phyloP scores from a whole-genome alignment of 2,797 vertebrate genomes.

The Gambelia wislizenii region DNA sequence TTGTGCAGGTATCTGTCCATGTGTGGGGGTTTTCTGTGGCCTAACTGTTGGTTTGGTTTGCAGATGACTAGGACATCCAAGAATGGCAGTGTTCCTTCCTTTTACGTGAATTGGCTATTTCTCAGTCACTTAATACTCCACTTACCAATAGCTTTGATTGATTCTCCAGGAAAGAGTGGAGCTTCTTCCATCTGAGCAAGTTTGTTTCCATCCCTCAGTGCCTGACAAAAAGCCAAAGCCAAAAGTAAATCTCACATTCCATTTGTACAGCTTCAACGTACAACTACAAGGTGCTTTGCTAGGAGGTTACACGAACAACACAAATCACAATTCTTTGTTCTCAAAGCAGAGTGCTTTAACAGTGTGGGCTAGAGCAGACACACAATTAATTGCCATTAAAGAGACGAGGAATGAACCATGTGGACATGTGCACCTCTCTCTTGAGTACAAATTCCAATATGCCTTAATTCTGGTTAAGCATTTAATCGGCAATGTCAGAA shows the following conservation, averaged over 20 bases:
- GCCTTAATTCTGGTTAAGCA: neutral
- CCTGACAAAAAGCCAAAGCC: slow-evolving; percentile 78
- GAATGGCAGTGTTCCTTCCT: no score
- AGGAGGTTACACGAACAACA: slow-evolving; percentile 65
- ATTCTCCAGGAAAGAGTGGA: slow-evolving; percentile 92
- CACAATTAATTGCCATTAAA: neutral
- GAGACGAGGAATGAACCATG: neutral
- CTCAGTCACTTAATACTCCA: slow-evolving; percentile 22
- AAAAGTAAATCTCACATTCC: slow-evolving; percentile 71
- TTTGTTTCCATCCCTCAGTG: slow-evolving; percentile 86
- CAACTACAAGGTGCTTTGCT: slow-evolving; percentile 61
- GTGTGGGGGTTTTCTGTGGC: no score
- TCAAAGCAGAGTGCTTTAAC: slow-evolving; percentile 59
- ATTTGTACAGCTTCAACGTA: slow-evolving; percentile 42
- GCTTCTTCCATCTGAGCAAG: slow-evolving; percentile 89
- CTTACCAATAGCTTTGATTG: slow-evolving; percentile 89
- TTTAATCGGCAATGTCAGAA: neutral
- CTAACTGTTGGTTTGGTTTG: no score
- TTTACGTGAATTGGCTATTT: no score
- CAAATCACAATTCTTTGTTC: slow-evolving; percentile 42
- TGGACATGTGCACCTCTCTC: neutral
- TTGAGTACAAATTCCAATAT: neutral
- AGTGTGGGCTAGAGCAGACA: neutral
- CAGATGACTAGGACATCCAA: no score
- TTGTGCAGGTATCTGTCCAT: no score